A percentile compares a stretch with the other conserved stretches of the same genome.
Conservation (phyloP, 1,140 invertebrate species). For the Anastrepha obliqua region DNA sequence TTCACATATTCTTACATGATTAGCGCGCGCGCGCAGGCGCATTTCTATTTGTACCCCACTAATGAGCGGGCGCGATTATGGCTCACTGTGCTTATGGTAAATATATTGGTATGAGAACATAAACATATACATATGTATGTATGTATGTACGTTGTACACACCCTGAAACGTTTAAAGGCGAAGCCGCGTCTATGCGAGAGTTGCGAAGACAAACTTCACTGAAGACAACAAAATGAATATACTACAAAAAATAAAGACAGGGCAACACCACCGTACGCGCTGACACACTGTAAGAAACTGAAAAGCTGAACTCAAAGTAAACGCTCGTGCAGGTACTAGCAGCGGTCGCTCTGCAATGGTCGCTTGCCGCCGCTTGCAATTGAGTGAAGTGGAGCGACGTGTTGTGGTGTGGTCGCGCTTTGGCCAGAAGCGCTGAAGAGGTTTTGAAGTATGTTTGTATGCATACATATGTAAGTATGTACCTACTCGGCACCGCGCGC, state of each 20-base stretch:
- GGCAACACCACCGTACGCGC: not conserved
- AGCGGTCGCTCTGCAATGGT: not conserved
- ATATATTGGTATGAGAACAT: not conserved
- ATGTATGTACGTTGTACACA: slow-evolving; percentile 1
- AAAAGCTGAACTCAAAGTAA: slow-evolving; percentile 33
- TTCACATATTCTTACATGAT: slow-evolving; percentile 29
- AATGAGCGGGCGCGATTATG: slow-evolving; percentile 27
- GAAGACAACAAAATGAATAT: not conserved
- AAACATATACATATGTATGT: not conserved
- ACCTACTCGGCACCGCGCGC: not conserved
- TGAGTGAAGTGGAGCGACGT: not conserved
- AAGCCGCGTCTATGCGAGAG: not conserved
- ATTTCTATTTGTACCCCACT: slow-evolving; percentile 39
- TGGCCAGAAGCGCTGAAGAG: slow-evolving; percentile 35
- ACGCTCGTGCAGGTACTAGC: slow-evolving; percentile 5
- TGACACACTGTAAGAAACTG: slow-evolving; percentile 48
- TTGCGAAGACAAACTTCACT: not conserved
- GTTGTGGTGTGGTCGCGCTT: slow-evolving; percentile 37
- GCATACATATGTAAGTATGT: not conserved
- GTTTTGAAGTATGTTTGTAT: not conserved
- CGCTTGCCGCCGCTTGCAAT: not conserved
- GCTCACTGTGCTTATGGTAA: not conserved
- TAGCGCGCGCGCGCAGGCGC: slow-evolving; percentile 36
- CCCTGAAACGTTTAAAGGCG: not conserved
- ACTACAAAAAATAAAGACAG: not conserved